Base-by-base conservation (phyloP, 2,888 invertebrate species). In the Troides helena region DNA sequence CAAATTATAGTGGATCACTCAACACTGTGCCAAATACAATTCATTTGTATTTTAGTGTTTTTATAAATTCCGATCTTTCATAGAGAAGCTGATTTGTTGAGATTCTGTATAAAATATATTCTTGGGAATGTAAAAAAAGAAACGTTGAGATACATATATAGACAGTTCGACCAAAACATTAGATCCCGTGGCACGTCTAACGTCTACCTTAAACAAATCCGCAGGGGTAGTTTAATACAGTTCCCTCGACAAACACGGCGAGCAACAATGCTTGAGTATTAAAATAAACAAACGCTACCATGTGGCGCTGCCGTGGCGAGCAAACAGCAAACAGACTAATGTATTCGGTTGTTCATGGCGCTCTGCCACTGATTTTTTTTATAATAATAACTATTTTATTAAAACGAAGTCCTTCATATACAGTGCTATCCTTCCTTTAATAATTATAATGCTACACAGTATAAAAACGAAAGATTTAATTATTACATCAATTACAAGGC, bases 211-310 rank as follows among this genome's bases (percentile, higher is more conserved):
- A 78, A 81, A 82, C 80, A 84, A 85, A 84, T 84, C 85, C 81
- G 80, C 81, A 81, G 80, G 88, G 88, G 90, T 87, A 85, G 85
- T 85, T 84, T 81, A 85, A 84, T 84, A 86, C 82, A 83, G 85
- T 84, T 85, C 86, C 83, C 87, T 88, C 80, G 62, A 79, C 84
- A 90, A 90, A 91, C 85, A 90, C 71, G 80, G 81, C 85, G 80
- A 84, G 82, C 88, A 86, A 90, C 91, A 89, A 88, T 87, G 86
- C 86, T 79, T 90, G 89, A 91, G 91, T 90, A 92, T 92, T 92
- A 89, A 90, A 92, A 90, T 90, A 92, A 92, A 92, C 92, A 92
- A 80, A 79, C 79, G 79, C 78, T 85, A 89, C 90, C 92, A 91
- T 91, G 90, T 91, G 92, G 89, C 85, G 79, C 80, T 72, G 82